Evolutionary conservation across 2,797 vertebrate species (phyloP).

Genomic region (Odontamblyopus lacepedii): DNA sequence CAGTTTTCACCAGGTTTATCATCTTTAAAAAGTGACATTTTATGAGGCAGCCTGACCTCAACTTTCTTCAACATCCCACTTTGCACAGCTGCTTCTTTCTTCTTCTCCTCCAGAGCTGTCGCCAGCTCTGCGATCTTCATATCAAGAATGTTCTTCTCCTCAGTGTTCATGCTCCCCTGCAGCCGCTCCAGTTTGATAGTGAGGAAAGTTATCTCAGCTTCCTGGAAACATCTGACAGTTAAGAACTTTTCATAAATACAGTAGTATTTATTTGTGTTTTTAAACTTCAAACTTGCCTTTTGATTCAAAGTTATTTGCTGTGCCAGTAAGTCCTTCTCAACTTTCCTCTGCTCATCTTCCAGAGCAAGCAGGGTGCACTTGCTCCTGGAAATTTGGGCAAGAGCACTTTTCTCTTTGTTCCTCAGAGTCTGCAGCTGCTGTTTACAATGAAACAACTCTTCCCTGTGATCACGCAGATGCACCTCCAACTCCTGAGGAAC

Average conservation of each 20-base stretch:
- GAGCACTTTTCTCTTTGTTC: constrained; percentile 77
- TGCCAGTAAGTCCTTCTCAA: constrained; percentile 80
- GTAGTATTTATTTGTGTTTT: background rate
- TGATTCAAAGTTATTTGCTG: constrained; percentile 81
- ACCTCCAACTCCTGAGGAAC: constrained; percentile 81
- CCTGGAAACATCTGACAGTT: constrained; percentile 71
- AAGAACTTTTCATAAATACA: background rate
- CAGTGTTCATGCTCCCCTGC: constrained; percentile 80
- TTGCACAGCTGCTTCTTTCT: constrained; percentile 61
- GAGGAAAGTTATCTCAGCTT: constrained; percentile 80
- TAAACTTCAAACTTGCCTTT: constrained; percentile 74
- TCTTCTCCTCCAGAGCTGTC: constrained; percentile 81
- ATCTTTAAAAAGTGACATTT: background rate
- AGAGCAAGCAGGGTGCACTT: constrained; percentile 75
- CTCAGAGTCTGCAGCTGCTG: constrained; percentile 77
- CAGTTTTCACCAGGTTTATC: background rate
- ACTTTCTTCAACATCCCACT: constrained; percentile 82
- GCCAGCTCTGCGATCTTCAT: constrained; percentile 79
- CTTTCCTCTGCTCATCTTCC: constrained; percentile 70
- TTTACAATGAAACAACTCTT: constrained; percentile 77
- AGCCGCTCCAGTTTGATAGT: constrained; percentile 81
- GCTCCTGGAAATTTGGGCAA: constrained; percentile 76
- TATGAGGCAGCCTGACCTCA: constrained; percentile 74
- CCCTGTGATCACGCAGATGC: constrained; percentile 75
- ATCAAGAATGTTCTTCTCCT: constrained; percentile 83